These are phyloP conservation scores for Odontesthes bonariensis DNA, from an alignment of 2,113 vertebrate species.

Conservation along the genomic window DNA sequence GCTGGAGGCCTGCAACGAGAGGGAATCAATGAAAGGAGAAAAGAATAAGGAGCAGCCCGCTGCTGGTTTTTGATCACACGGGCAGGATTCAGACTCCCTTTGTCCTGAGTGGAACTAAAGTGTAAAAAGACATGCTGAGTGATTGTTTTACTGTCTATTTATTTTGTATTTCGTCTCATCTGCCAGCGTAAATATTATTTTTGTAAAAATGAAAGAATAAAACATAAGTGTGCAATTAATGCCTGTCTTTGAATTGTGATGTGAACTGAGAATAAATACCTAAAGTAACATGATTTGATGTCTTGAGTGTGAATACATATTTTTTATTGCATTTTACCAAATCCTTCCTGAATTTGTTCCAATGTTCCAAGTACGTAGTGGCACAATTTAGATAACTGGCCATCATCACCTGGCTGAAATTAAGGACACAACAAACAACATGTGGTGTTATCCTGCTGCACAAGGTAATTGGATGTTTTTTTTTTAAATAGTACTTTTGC, in stretches of 20 bases:
- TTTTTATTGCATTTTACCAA: background rate
- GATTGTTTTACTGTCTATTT: slow-evolving; percentile 76
- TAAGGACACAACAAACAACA: background rate
- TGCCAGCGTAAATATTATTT: slow-evolving; percentile 77
- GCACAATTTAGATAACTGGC: background rate
- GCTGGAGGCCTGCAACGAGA: slow-evolving; percentile 1
- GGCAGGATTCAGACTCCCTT: slow-evolving; percentile 14
- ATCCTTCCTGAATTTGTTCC: background rate
- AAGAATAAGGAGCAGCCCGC: background rate
- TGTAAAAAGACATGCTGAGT: slow-evolving; percentile 19
- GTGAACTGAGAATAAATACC: slow-evolving; percentile 66
- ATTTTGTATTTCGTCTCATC: slow-evolving; percentile 76
- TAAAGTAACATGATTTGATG: slow-evolving; percentile 9
- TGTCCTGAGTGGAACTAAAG: slow-evolving; percentile 18
- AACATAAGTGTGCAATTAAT: slow-evolving; percentile 64
- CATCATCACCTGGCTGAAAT: background rate
- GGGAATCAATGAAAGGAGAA: slow-evolving; percentile 1
- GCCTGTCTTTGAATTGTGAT: slow-evolving; percentile 63
- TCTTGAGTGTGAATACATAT: background rate
- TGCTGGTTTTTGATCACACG: background rate
- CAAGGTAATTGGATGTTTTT: background rate
- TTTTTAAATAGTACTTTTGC: too few relatives aligned
- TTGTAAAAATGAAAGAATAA: slow-evolving; percentile 71
- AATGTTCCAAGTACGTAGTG: background rate
- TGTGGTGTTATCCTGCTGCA: background rate